Evolutionary conservation across 2,113 vertebrate genomes (phyloP), one percentile per base, ranked within the genome.

Genomic region (Colinus virginianus): DNA sequence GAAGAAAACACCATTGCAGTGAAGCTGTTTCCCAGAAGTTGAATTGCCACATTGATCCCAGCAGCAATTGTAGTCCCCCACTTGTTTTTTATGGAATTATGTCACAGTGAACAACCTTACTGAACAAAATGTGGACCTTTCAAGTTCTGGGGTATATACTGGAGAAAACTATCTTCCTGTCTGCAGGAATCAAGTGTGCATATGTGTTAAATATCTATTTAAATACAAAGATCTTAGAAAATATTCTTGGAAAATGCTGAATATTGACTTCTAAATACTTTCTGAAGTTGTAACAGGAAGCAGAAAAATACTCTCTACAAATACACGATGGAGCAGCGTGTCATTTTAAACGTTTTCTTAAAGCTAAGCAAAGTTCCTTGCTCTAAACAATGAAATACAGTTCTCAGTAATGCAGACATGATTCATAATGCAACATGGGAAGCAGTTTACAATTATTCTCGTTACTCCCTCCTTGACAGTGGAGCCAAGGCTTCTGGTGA

Each of bases 41-140:
- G 61, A 78, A 81, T 53, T 82, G 58, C 45, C 42, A 25, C 12
- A 68, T 58, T 40, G 63, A 84, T 48, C 67, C 71, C 71, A 82
- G 63, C 0, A 82, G 59, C 70, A 84, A 90, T 38, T 53, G 66
- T 11, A 18, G 46, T 9, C 61, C 56, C 38, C 30, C 70, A 67
- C 72, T 74, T 56, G 88, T 58, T 87, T 94, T 90, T 84, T 87
- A 87, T 72, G 72, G 72, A 81, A 92, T 45, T 6, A 90, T 72
- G 66, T 76, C 42, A 88, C 23, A 38, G 21, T 26, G 75, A 90
- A 85, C 49, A 83, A 49, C 40, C 78, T 67, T 49, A 62, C 25
- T 0, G 2, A 46, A 77, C 66, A 64, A 68, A 86, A 48, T 4
- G 43, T 56, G 21, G 74, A 80, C 51, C 81, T 90, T 91, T 88